These are phyloP conservation scores for Leptinotarsa juncta DNA, from an alignment of 2,888 invertebrate genomes.

Conservation along the genomic window DNA sequence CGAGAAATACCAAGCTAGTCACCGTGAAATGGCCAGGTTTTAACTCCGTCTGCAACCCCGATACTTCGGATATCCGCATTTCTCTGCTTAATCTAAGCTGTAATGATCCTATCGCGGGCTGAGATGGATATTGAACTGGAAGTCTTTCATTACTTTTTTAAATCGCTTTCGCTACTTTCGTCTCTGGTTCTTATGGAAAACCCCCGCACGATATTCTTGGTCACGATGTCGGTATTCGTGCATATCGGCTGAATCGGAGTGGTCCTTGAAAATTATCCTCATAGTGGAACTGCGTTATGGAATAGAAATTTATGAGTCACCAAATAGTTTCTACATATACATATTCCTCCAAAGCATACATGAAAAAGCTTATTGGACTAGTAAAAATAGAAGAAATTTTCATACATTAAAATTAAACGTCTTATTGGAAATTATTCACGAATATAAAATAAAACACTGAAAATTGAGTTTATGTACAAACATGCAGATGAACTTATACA, in stretches of 20 bases:
- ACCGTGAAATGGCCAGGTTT: slow-evolving; percentile 52
- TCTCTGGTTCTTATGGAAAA: slow-evolving; percentile 32
- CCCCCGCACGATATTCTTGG: slow-evolving; percentile 6
- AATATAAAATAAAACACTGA: no score
- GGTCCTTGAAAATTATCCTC: neutral
- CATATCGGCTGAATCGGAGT: neutral
- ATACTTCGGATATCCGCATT: slow-evolving; percentile 54
- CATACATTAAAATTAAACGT: no score
- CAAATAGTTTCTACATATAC: no score
- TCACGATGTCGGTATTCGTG: neutral
- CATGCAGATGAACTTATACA: no score
- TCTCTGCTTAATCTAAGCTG: slow-evolving; percentile 55
- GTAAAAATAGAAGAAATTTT: no score
- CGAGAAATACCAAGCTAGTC: slow-evolving; percentile 47
- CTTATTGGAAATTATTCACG: no score
- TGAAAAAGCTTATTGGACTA: no score
- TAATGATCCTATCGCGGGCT: slow-evolving; percentile 54
- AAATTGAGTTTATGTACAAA: no score
- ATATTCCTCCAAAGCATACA: no score
- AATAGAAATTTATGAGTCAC: no score
- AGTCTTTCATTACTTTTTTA: slow-evolving; percentile 43
- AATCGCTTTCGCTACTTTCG: slow-evolving; percentile 32
- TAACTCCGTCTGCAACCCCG: slow-evolving; percentile 27
- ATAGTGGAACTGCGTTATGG: no score
- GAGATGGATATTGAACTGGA: slow-evolving; percentile 43